A percentile compares a stretch with the other conserved stretches of the same genome.
Evolutionary conservation across 2,888 invertebrate genomes (phyloP).

Genomic region (Neuroscelio doddi): DNA sequence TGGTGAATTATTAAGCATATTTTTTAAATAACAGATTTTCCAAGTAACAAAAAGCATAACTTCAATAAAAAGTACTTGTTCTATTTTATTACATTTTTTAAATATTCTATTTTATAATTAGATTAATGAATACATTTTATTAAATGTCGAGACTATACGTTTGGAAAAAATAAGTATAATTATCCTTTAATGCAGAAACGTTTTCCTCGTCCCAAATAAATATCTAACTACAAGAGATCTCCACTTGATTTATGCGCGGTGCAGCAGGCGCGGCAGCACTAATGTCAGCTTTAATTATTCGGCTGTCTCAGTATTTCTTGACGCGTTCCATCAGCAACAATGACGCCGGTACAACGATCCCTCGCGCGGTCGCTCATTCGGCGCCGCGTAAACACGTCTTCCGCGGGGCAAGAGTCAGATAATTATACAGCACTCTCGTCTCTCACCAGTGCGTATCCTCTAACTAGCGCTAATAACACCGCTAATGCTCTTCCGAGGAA

Average conservation of each 20-base stretch:
- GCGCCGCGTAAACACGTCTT: slow-evolving; percentile 9
- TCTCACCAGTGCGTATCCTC: slow-evolving; percentile 61
- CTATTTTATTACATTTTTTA: no score
- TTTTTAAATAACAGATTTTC: not conserved
- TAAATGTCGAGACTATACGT: no score
- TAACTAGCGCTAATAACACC: slow-evolving; percentile 67
- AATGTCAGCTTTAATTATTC: slow-evolving; percentile 7
- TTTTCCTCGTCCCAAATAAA: slow-evolving; percentile 1
- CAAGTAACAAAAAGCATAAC: not conserved
- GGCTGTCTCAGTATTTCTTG: slow-evolving; percentile 4
- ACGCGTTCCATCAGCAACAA: slow-evolving; percentile 14
- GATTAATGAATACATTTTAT: no score
- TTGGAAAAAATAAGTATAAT: no score
- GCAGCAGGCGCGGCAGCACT: not conserved
- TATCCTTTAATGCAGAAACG: slow-evolving; percentile 1
- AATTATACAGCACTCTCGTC: slow-evolving; percentile 63
- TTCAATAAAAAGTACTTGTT: not conserved
- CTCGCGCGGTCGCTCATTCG: slow-evolving; percentile 4
- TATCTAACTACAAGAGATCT: not conserved
- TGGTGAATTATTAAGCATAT: no score
- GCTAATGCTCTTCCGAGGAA: slow-evolving; percentile 66
- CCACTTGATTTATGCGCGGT: slow-evolving; percentile 1
- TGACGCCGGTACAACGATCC: not conserved
- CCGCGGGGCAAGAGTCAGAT: slow-evolving; percentile 46
- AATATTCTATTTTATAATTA: no score